Percentiles rank a stretch among this genome's conserved stretches.
Evolutionary conservation across 2,888 invertebrate genomes (phyloP).

Genomic region (Cosmia trapezina): DNA sequence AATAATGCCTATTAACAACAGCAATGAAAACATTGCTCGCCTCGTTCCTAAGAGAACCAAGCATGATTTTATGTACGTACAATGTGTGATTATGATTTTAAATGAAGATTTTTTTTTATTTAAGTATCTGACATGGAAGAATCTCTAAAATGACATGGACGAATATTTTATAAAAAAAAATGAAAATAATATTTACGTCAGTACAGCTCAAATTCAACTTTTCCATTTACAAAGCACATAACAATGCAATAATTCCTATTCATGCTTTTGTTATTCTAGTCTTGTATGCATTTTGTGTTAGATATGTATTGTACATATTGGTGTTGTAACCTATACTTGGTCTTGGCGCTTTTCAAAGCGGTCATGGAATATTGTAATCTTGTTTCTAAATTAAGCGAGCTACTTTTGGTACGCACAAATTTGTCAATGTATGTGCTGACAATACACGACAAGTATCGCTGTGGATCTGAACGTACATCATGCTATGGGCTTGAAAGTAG

Average conservation of each 20-base stretch:
- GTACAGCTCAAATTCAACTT: conserved; percentile 19
- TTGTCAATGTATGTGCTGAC: background rate
- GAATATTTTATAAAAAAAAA: background rate
- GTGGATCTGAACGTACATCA: background rate
- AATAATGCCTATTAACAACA: background rate
- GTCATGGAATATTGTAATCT: background rate
- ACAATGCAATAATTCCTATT: conserved; percentile 15
- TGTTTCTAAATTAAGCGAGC: background rate
- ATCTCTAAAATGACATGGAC: background rate
- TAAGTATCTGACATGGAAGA: conserved; percentile 18
- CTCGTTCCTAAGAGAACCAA: background rate
- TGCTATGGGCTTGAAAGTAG: background rate
- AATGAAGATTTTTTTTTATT: background rate
- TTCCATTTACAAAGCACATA: conserved; percentile 13
- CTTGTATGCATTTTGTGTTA: conserved; percentile 43
- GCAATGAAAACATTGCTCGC: conserved; percentile 2
- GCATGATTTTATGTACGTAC: conserved; percentile 19
- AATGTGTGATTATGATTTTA: conserved; percentile 18
- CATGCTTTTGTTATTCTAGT: conserved; percentile 48
- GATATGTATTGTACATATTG: background rate
- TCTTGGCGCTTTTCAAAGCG: conserved; percentile 1
- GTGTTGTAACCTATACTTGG: conserved; percentile 11
- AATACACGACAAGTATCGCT: background rate
- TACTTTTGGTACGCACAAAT: background rate
- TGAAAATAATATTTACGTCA: background rate